Evolutionary conservation across 2,888 invertebrate species (phyloP).

Genomic region (Luffia ferchaultella): DNA sequence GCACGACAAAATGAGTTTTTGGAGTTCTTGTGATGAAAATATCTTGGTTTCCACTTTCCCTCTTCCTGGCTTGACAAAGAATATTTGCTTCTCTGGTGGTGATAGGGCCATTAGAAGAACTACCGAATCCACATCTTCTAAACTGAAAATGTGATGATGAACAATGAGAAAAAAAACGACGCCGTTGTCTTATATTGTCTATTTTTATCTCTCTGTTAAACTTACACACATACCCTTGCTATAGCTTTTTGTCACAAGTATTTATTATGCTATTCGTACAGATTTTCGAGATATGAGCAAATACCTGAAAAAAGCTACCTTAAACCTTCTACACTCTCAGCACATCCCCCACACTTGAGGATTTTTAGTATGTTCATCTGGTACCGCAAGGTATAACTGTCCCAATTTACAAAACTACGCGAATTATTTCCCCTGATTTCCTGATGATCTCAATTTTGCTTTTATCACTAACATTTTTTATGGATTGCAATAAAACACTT

Average conservation of each 20-base stretch:
- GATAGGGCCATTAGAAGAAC: conserved; percentile 3
- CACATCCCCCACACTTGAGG: too few relatives aligned
- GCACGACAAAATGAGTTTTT: conserved; percentile 9
- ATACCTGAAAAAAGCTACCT: not conserved
- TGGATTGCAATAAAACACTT: too few relatives aligned
- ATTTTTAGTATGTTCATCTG: too few relatives aligned
- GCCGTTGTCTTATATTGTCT: not conserved
- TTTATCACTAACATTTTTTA: too few relatives aligned
- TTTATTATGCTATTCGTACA: not conserved
- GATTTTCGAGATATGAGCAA: not conserved
- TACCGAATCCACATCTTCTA: conserved; percentile 2
- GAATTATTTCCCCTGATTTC: too few relatives aligned
- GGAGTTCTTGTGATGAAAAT: conserved; percentile 4
- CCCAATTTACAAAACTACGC: too few relatives aligned
- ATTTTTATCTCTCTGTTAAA: not conserved
- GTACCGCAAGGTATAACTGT: too few relatives aligned
- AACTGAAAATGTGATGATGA: conserved; percentile 8
- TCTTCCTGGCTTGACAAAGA: not conserved
- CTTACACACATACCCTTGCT: not conserved
- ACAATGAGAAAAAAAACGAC: conserved; percentile 1
- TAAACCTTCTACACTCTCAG: too few relatives aligned
- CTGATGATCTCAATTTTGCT: too few relatives aligned
- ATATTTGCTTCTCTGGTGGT: not conserved
- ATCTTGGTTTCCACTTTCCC: too few relatives aligned
- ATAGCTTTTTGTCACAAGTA: conserved; percentile 1